Evolutionary conservation across 2,888 invertebrate species (phyloP).

Genomic region (Dendrolimus houi): DNA sequence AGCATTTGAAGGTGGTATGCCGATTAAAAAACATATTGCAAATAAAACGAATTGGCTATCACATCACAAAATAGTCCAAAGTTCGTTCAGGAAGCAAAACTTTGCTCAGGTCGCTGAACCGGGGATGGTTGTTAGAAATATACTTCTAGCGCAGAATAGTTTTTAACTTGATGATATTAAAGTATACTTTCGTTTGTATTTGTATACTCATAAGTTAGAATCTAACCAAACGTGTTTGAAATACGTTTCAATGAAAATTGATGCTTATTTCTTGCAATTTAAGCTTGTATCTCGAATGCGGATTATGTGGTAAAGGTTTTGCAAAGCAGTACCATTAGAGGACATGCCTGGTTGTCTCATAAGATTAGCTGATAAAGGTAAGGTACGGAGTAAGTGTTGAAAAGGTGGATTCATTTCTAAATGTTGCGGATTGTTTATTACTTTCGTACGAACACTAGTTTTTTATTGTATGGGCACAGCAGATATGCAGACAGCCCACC

Average conservation of each 20-base stretch:
- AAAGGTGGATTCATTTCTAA: not conserved
- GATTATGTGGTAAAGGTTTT: conserved; percentile 20
- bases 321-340: conserved; percentile 46
- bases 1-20: too few species aligned
- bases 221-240: conserved; percentile 55
- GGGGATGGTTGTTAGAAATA: conserved; percentile 36
- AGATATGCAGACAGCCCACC: too few species aligned
- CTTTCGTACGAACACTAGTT: too few species aligned
- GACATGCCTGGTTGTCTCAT: conserved; percentile 41
- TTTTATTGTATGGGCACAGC: too few species aligned
- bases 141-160: conserved; percentile 14
- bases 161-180: conserved; percentile 15
- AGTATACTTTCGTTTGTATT: conserved; percentile 10
- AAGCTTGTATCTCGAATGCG: conserved; percentile 18
- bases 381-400: not conserved
- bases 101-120: conserved; percentile 50
- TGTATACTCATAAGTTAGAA: conserved; percentile 28
- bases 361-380: conserved; percentile 40
- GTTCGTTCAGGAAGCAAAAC: conserved; percentile 44
- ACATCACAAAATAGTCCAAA: conserved; percentile 15
- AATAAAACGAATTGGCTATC: not conserved
- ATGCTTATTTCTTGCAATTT: conserved; percentile 9
- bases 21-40: too few species aligned
- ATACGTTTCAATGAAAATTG: conserved; percentile 14
- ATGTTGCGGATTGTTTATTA: not conserved